Percentiles rank a stretch among this genome's conserved stretches.
phyloP scores from a whole-genome alignment of 2,797 vertebrate genomes.

The Falco columbarius region DNA sequence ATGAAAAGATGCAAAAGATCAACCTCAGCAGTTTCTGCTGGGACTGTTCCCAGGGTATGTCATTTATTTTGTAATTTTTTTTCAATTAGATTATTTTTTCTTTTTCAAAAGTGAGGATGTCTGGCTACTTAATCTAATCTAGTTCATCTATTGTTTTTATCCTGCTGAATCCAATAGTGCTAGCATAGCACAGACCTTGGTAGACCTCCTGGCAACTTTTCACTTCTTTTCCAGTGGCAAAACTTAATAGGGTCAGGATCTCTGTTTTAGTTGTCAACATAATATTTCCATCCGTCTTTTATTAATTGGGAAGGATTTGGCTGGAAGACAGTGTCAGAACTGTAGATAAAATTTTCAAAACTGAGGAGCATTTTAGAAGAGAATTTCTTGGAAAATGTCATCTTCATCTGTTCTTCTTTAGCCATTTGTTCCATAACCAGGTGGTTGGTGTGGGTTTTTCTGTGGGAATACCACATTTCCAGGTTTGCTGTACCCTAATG shows the following conservation, averaged over 20 bases:
- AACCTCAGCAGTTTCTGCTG: slow-evolving; percentile 68
- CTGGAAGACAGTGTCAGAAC: neutral
- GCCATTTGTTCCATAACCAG: neutral
- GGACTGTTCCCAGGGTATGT: slow-evolving; percentile 26
- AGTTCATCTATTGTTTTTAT: neutral
- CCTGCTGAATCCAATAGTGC: neutral
- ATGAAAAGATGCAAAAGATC: slow-evolving; percentile 45
- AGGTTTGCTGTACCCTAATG: neutral
- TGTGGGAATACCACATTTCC: neutral
- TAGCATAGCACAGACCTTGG: neutral
- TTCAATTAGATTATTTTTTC: slow-evolving; percentile 53
- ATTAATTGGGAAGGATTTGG: neutral
- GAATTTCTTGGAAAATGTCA: neutral
- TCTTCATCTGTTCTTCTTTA: neutral
- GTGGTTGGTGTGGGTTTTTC: neutral
- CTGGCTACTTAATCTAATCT: neutral
- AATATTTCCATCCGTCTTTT: neutral
- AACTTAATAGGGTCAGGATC: neutral
- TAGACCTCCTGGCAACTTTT: neutral
- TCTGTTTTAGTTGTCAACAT: neutral
- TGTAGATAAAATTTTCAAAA: neutral
- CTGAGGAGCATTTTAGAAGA: neutral
- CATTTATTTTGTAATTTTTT: slow-evolving; percentile 18
- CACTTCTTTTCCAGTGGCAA: neutral
- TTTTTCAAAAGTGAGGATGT: neutral